Evolutionary conservation across 92 coral and sea anemone species (phyloP), one percentile per base, ranked within the genome.

Genomic region (Zoanthus solanderi): DNA sequence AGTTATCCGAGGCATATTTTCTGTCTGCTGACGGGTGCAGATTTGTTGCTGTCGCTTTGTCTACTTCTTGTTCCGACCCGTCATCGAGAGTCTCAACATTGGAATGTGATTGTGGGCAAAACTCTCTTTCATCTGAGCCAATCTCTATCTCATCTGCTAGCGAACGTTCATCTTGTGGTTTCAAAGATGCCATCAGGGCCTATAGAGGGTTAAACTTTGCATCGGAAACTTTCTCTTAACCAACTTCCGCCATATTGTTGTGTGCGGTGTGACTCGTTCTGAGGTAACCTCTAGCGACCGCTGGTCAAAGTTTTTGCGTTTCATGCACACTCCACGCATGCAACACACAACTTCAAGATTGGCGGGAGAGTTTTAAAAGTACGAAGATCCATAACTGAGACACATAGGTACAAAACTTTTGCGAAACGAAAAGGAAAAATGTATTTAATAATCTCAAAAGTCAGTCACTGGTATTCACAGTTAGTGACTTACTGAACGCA

Each of bases 1-100:
- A 94, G 48, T 85, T 71, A 72, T 90, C 98, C 6, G 98, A 86
- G 3, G 98, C 94, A 48, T 52, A 71, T 34, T 73, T 11, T 47
- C 17, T 32, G n/a, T 18, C 28, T 17, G 75, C 28, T 30, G 30
- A 13, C 50, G 85, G 17, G 47, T 60, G 31, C 28, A 16, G 28
- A 15, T 56, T 78, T 9, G 54, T 28, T 46, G 83, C 83, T n/a
- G 42, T 15, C 69, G 68, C 65, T 31, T 16, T 50, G 57, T 50
- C 66, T 37, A 52, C 17, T 15, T 72, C 86, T 31, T 16, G 57
- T 58, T 91, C 84, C 50, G 76, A 31, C 45, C 56, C 11, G 12
- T 65, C 29, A 16, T 10, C 42, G 66, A 12, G 54, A 9, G 72
- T 3, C 74, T 65, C 84, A 18, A 28, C 5, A 45, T 42, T 11